Percentiles rank a stretch among this genome's conserved stretches.
Conservation (phyloP, 2,888 invertebrate species). For the Andrena camellia region DNA sequence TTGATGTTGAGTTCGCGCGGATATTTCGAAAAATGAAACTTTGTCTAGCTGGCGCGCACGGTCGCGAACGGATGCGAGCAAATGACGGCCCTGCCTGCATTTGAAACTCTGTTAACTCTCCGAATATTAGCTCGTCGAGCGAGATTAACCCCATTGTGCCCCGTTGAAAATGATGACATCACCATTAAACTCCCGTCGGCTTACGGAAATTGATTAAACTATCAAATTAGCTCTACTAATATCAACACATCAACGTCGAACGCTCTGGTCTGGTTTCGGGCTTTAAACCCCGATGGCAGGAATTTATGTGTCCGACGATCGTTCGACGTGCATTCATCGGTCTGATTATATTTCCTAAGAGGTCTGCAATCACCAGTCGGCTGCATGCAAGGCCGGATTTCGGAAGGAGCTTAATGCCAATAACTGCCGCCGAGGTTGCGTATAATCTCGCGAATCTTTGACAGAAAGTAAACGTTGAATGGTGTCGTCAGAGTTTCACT, state of each 20-base stretch:
- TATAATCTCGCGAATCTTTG: background rate
- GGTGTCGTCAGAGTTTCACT: background rate
- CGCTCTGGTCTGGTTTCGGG: slow-evolving; percentile 60
- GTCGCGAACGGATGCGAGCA: slow-evolving; percentile 72
- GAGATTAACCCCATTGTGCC: slow-evolving; percentile 84
- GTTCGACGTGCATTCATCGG: slow-evolving; percentile 73
- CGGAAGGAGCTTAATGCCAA: slow-evolving; percentile 43
- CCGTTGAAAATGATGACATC: slow-evolving; percentile 85
- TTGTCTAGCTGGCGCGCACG: slow-evolving; percentile 29
- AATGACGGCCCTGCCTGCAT: slow-evolving; percentile 81
- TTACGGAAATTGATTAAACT: slow-evolving; percentile 85
- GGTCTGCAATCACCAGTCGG: slow-evolving; percentile 66
- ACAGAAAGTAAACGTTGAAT: background rate
- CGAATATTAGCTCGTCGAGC: slow-evolving; percentile 85
- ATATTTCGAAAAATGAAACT: slow-evolving; percentile 29
- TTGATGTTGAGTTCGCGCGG: background rate
- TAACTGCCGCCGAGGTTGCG: slow-evolving; percentile 16
- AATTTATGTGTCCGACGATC: slow-evolving; percentile 73
- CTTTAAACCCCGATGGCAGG: slow-evolving; percentile 69
- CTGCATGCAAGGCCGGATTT: slow-evolving; percentile 40
- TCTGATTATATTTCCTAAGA: slow-evolving; percentile 72
- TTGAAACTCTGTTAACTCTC: slow-evolving; percentile 84
- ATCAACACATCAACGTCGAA: slow-evolving; percentile 80
- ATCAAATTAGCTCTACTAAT: slow-evolving; percentile 85
- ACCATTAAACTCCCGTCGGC: slow-evolving; percentile 84